Base-by-base conservation (phyloP, 1,140 invertebrate species). In the Zaprionus kolodkinae region DNA sequence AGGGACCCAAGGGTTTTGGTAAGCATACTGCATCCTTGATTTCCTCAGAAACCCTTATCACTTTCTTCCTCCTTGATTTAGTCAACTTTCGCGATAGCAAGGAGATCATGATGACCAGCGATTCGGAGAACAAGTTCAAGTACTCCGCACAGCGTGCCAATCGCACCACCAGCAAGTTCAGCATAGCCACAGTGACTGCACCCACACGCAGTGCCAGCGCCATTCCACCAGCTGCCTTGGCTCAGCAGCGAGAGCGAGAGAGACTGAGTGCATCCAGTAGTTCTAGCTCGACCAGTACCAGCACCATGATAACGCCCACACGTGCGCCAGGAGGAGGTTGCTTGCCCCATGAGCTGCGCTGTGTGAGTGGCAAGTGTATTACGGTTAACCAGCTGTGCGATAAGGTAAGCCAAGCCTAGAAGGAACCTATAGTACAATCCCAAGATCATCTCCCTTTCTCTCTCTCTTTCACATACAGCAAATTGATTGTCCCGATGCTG, bases 331-430 rank as follows among this genome's bases (percentile, higher is more conserved):
- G 80, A 25, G 80, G 84, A 25, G 76, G 85, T 73, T 95, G 95
- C 76, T 93, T 94, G 12, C 88, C 92, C 21, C 93, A 94, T 0
- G 94, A 95, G 73, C 88, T 95, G 27, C 93, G 94, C 12, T 95
- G 95, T 75, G 93, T 95, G 1, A 95, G 95, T 75, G 94, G 94
- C 7, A 92, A 94, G 52, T 95, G 95, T 81, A 95, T 95, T 57
- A 94, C 94, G 1, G 91, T 95, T 12, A 91, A 93, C 11, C 94
- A 95, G 78, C 93, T 95, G 12, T 95, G 95, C 67, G 94, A 95
- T 80, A 94, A 94, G 90, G 92, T 93, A 56, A 73, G 78, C 1
- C 15, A 7, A 17, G 2, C 13, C 25, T 10, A 21, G 52, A 50
- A 5, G 6, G 1, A 30, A 27, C 5, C 9, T 13, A 6, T 30